Conservation (phyloP, 2,888 invertebrate genomes). For the Eustalomyia histrio region DNA sequence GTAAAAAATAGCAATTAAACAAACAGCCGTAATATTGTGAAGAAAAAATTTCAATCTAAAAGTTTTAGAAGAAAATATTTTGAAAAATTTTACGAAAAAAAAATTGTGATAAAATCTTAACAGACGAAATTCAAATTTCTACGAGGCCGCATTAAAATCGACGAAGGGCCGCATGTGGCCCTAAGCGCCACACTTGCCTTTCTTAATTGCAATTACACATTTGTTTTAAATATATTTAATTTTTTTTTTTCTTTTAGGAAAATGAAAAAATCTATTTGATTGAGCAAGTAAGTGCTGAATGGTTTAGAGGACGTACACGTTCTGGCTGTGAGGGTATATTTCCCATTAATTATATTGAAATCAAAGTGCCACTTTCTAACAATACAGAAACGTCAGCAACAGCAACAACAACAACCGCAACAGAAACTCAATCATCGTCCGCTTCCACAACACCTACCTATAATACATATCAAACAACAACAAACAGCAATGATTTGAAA, state of each 20-base stretch:
- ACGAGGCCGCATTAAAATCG: no score
- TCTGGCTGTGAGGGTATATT: conserved; percentile 88
- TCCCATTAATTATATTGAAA: conserved; percentile 88
- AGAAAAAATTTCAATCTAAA: no score
- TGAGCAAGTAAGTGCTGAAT: conserved; percentile 87
- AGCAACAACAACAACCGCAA: conserved; percentile 35
- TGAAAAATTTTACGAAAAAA: no score
- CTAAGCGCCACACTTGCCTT: no score
- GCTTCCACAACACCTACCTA: conserved; percentile 47
- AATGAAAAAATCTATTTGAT: conserved; percentile 87
- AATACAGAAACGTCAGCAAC: conserved; percentile 60
- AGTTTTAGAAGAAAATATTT: no score
- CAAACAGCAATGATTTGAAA: conserved; percentile 69
- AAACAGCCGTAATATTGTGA: no score
- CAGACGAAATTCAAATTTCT: no score
- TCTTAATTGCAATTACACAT: no score
- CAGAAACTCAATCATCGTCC: conserved; percentile 46
- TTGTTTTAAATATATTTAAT: no score
- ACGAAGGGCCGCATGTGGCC: no score
- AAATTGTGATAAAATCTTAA: no score
- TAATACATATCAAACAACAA: conserved; percentile 56
- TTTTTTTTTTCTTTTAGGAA: conserved; percentile 80
- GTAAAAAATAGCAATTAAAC: no score
- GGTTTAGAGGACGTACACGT: conserved; percentile 87
- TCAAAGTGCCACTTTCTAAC: conserved; percentile 85